A percentile compares a stretch with the other conserved stretches of the same genome.
These are phyloP conservation scores for Gopherus evgoodei DNA, from an alignment of 2,113 vertebrate species.

Conservation along the genomic window DNA sequence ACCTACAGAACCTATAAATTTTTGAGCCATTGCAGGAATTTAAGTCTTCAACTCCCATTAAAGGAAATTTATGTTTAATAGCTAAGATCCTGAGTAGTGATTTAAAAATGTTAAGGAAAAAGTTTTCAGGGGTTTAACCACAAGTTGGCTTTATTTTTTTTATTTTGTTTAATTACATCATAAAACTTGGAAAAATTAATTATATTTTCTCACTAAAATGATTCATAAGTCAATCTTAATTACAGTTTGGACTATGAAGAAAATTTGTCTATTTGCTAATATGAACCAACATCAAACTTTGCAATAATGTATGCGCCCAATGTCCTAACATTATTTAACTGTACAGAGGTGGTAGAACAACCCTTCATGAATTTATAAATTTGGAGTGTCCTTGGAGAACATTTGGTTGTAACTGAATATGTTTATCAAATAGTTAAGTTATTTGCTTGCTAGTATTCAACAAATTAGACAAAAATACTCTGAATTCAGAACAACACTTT, in stretches of 20 bases:
- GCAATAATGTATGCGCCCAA: constrained; percentile 14
- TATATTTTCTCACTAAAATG: constrained; percentile 5
- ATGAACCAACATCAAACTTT: background rate
- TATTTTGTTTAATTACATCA: constrained; percentile 42
- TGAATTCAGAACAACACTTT: background rate
- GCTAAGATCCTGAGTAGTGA: background rate
- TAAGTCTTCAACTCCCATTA: background rate
- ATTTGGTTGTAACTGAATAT: background rate
- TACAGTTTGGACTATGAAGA: constrained; percentile 22
- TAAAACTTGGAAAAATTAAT: constrained; percentile 20
- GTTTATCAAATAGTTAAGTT: background rate
- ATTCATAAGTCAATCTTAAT: constrained; percentile 48
- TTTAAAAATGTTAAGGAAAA: background rate
- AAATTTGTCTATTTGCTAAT: background rate
- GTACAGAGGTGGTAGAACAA: background rate
- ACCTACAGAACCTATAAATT: background rate
- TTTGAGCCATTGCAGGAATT: background rate
- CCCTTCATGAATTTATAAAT: background rate
- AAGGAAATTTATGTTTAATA: background rate
- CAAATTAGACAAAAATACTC: background rate
- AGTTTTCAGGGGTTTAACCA: background rate
- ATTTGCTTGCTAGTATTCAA: background rate
- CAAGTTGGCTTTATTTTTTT: background rate
- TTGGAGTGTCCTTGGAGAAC: background rate
- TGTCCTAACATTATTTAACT: background rate